A percentile compares a stretch with the other conserved stretches of the same genome.
phyloP scores from a whole-genome alignment of 2,797 vertebrate genomes.

The Vultur gryphus region DNA sequence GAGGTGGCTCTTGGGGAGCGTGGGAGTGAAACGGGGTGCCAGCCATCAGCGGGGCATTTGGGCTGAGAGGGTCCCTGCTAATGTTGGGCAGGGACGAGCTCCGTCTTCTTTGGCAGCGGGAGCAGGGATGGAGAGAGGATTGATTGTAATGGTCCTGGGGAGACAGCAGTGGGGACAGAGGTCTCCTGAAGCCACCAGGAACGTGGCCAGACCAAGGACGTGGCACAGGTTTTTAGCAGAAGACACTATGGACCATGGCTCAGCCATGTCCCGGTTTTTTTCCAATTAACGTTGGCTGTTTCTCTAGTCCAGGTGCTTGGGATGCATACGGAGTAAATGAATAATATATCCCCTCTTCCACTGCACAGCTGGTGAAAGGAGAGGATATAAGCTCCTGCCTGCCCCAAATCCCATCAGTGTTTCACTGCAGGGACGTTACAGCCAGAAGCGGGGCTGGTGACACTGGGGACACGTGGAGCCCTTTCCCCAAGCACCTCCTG shows the following conservation, averaged over 20 bases:
- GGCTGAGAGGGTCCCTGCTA: not conserved
- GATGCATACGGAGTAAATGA: not conserved
- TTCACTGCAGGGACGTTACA: not conserved
- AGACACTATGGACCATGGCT: not conserved
- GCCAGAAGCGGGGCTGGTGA: not conserved
- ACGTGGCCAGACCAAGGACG: not conserved
- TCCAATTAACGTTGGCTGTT: not conserved
- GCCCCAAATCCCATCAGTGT: not conserved
- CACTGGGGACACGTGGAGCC: not conserved
- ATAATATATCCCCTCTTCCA: not conserved
- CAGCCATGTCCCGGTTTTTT: not conserved
- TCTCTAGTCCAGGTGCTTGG: not conserved
- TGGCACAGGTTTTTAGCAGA: not conserved
- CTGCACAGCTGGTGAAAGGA: not conserved
- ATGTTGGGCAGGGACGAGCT: fast-evolving
- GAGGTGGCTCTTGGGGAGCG: fast-evolving
- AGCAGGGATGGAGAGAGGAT: not conserved
- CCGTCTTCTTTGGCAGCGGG: not conserved
- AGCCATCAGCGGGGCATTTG: fast-evolving
- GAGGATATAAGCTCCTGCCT: not conserved
- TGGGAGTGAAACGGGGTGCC: not conserved
- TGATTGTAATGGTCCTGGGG: too few relatives aligned
- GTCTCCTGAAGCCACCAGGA: not conserved
- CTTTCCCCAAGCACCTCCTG: not conserved
- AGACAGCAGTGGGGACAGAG: not conserved